Evolutionary conservation across 2,113 vertebrate species (phyloP), one percentile per base, ranked within the genome.

Genomic region (Grammomys surdaster): DNA sequence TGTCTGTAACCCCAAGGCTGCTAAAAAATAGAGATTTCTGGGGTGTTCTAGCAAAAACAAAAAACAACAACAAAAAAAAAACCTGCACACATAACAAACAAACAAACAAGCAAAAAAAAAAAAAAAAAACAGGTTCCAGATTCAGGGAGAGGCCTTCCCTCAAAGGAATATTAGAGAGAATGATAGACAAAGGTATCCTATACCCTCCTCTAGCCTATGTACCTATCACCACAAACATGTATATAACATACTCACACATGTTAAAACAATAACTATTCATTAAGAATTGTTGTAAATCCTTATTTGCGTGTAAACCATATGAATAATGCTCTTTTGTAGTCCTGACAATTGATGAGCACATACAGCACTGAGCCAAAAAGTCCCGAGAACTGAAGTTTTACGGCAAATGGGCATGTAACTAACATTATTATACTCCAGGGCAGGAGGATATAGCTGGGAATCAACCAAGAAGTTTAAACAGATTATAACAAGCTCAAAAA

Each of bases 211-310:
- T 31, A 31, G 54, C 26, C 81, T 28, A 4, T 10, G 14, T 7
- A 31, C 4, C 40, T 12, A 65, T 7, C 33, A 9, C 9, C 2
- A 85, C 58, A 31, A 63, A 84, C n/a, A 63, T 46, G 40, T 28
- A 65, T 65, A 20, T 10, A 31, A 2, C 82, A 85, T 3, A 46
- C 43, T 46, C 26, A 46, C 28, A 56, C 40, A 85, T 40, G 60
- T 40, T 65, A 65, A 67, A 65, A 31, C 11, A 26, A 24, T 70
- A 70, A 54, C n/a, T 69, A 40, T 43, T 43, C 94, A 86, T 60
- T 26, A 80, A 63, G 85, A 76, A 33, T 73, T 72, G 46, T 84
- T 95, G 20, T 84, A 70, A 91, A 67, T 88, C 93, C n/a, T 77
- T 67, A 95, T 70, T 77, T 4, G 31, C 58, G 77, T 75, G 84